A percentile compares a stretch with the other conserved stretches of the same genome.
Conservation (phyloP, 2,797 vertebrate genomes). For the Rhinoraja longicauda region DNA sequence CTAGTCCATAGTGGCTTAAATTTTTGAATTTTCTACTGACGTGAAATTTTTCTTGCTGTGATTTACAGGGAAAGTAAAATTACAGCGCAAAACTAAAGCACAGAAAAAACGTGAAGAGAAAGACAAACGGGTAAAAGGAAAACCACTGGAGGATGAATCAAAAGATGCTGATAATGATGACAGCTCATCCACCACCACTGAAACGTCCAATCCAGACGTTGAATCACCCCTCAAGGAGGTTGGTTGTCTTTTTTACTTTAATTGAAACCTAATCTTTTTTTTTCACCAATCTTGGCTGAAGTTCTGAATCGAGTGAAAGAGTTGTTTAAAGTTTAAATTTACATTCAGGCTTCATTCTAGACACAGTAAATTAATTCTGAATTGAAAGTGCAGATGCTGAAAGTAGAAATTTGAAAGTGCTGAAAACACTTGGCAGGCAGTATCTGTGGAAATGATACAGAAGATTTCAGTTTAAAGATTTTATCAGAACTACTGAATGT, state of each 20-base stretch:
- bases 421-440: no score
- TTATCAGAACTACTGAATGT: no score
- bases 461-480: no score
- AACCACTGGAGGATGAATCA: constrained; percentile 77
- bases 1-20: neutral
- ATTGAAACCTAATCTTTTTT: neutral
- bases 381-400: no score
- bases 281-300: neutral
- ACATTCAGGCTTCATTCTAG: neutral
- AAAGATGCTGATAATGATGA: constrained; percentile 91
- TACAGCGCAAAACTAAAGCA: constrained; percentile 77
- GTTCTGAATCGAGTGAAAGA: neutral
- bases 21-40: constrained; percentile 33
- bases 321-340: no score
- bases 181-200: constrained; percentile 95
- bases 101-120: constrained; percentile 84
- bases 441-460: no score
- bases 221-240: constrained; percentile 86
- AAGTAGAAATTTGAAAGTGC: no score
- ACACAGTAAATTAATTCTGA: neutral
- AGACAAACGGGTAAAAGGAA: constrained; percentile 74
- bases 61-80: constrained; percentile 75
- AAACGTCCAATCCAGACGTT: constrained; percentile 92
- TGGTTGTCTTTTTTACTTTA: neutral
- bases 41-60: neutral